Conservation (phyloP, 2,797 vertebrate genomes). For the Synaphobranchus kaupii region DNA sequence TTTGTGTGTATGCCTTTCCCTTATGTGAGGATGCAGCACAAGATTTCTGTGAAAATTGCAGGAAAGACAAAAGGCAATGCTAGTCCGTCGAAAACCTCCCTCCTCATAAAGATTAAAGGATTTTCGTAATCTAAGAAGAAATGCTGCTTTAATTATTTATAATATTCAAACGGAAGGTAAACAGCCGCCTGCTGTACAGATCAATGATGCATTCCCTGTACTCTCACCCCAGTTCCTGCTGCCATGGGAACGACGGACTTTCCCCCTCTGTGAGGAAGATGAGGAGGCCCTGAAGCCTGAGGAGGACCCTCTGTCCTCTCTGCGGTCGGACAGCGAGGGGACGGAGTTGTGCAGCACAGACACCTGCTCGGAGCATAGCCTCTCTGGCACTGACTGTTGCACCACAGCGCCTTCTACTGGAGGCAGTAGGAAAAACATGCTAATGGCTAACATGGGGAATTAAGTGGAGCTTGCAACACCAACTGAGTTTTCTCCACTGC, state of each 20-base stretch:
- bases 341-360: slow-evolving; percentile 20
- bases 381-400: slow-evolving; percentile 29
- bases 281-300: slow-evolving; percentile 64
- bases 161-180: not conserved
- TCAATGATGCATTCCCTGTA: not conserved
- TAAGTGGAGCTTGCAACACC: not conserved
- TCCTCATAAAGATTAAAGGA: not conserved
- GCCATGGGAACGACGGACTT: slow-evolving; percentile 74
- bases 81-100: not conserved
- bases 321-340: slow-evolving; percentile 14
- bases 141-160: not conserved
- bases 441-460: not conserved
- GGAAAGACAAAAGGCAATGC: not conserved
- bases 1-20: not conserved
- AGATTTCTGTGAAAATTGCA: not conserved
- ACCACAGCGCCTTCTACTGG: slow-evolving; percentile 52
- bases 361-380: slow-evolving; percentile 17
- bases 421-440: slow-evolving; percentile 33
- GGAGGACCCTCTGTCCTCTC: slow-evolving; percentile 32
- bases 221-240: slow-evolving; percentile 24
- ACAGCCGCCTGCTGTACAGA: not conserved
- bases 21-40: not conserved
- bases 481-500: not conserved
- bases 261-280: slow-evolving; percentile 74
- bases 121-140: not conserved